Evolutionary conservation across 1,140 invertebrate species (phyloP).

Genomic region (Leptonema lineaticorne): DNA sequence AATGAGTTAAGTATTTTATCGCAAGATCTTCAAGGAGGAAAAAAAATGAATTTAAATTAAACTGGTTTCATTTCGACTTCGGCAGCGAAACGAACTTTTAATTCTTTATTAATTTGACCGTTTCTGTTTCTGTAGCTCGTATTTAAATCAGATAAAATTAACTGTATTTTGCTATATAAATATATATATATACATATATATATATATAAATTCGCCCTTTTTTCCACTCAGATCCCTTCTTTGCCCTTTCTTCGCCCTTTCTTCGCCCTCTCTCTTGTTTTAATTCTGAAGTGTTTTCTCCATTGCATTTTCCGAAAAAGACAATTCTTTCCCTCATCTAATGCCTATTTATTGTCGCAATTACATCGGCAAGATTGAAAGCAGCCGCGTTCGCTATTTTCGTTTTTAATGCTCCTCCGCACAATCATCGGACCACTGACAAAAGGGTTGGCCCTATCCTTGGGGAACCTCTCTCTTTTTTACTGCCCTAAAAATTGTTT

Average conservation of each 20-base stretch:
- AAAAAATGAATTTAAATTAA: too few species aligned
- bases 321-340: slow-evolving; percentile 13
- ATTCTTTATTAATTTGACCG: background rate
- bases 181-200: too few species aligned
- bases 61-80: background rate
- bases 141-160: slow-evolving; percentile 21
- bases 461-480: too few species aligned
- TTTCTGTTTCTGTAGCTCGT: background rate
- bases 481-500: too few species aligned
- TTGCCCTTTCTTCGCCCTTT: background rate
- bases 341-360: slow-evolving; percentile 31
- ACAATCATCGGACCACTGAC: slow-evolving; percentile 12
- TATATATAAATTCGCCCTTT: background rate
- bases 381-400: slow-evolving; percentile 24
- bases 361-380: slow-evolving; percentile 23
- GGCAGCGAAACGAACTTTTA: background rate
- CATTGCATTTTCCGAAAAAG: slow-evolving; percentile 20
- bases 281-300: too few species aligned
- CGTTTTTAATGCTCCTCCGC: slow-evolving; percentile 15
- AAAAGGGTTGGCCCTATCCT: background rate
- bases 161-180: slow-evolving; percentile 23
- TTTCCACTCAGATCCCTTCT: background rate
- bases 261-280: too few species aligned
- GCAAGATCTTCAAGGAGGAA: too few species aligned
- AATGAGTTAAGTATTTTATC: too few species aligned